Evolutionary conservation across 2,888 invertebrate genomes (phyloP).

Genomic region (Leptarthrus brevirostris): DNA sequence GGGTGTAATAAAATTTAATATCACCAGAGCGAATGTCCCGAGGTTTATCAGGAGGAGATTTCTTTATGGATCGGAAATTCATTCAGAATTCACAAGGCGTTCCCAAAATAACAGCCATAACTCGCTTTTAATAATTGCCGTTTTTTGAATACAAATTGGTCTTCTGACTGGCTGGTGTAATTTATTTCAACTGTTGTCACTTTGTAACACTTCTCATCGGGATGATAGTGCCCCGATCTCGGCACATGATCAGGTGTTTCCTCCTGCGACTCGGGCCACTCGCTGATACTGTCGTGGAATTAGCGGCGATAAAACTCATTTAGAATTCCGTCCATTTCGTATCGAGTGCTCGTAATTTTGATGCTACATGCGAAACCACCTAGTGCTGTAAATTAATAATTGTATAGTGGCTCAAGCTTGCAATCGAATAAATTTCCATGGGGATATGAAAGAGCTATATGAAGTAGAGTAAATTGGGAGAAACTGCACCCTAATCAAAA

Average conservation of each 20-base stretch:
- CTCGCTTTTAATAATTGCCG: neutral
- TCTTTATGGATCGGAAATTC: neutral
- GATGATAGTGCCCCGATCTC: neutral
- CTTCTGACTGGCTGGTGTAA: neutral
- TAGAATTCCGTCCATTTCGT: neutral
- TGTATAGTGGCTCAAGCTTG: too few relatives aligned
- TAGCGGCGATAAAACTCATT: neutral
- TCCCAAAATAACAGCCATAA: neutral
- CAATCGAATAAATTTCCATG: neutral
- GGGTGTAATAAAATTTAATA: neutral
- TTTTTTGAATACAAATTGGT: neutral
- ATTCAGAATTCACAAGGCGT: neutral
- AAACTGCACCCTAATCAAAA: too few relatives aligned
- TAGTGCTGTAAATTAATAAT: too few relatives aligned
- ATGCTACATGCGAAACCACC: neutral
- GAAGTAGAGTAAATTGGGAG: too few relatives aligned
- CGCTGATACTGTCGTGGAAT: neutral
- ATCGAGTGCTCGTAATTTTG: neutral
- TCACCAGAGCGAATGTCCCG: neutral
- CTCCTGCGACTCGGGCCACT: neutral
- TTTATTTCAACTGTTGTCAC: constrained; percentile 1
- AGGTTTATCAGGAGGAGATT: neutral
- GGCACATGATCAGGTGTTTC: neutral
- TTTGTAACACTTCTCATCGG: neutral
- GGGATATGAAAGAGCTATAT: too few relatives aligned